Evolutionary conservation across 1,140 invertebrate species (phyloP).

Genomic region (Eumaeus atala): DNA sequence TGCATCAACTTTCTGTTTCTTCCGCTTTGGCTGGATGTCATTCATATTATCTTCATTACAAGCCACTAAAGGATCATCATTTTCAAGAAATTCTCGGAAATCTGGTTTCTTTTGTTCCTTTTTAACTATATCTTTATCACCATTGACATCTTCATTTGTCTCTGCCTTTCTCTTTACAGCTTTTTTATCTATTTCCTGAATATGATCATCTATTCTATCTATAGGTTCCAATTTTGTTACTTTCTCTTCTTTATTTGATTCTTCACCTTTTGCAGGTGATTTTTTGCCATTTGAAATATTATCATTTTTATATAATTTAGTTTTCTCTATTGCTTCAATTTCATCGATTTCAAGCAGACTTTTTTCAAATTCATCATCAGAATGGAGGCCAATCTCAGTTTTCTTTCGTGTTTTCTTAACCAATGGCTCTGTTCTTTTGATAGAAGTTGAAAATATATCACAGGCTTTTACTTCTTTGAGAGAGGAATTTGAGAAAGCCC

Average conservation of each 20-base stretch:
- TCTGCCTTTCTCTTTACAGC: background rate
- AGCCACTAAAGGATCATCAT: conserved; percentile 29
- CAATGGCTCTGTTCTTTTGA: conserved; percentile 61
- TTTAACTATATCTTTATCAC: background rate
- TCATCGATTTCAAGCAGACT: conserved; percentile 78
- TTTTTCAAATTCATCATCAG: conserved; percentile 81
- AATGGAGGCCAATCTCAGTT: conserved; percentile 75
- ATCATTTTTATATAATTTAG: conserved; percentile 17
- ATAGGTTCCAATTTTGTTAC: background rate
- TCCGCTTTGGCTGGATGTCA: conserved; percentile 28
- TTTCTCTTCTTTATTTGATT: conserved; percentile 16
- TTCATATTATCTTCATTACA: conserved; percentile 37
- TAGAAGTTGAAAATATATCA: conserved; percentile 56
- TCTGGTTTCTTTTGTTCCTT: conserved; percentile 30
- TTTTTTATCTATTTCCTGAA: background rate
- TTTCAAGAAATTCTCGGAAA: conserved; percentile 50
- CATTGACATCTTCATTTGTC: conserved; percentile 13
- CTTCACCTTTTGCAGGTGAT: conserved; percentile 16
- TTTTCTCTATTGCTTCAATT: conserved; percentile 21
- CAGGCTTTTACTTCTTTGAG: conserved; percentile 53
- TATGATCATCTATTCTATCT: conserved; percentile 3
- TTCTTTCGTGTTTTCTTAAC: conserved; percentile 56
- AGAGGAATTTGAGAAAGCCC: conserved; percentile 27
- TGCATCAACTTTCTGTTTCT: conserved; percentile 42
- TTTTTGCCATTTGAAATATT: conserved; percentile 10